phyloP scores from a whole-genome alignment of 1,140 invertebrate species.

The Diprion similis region DNA sequence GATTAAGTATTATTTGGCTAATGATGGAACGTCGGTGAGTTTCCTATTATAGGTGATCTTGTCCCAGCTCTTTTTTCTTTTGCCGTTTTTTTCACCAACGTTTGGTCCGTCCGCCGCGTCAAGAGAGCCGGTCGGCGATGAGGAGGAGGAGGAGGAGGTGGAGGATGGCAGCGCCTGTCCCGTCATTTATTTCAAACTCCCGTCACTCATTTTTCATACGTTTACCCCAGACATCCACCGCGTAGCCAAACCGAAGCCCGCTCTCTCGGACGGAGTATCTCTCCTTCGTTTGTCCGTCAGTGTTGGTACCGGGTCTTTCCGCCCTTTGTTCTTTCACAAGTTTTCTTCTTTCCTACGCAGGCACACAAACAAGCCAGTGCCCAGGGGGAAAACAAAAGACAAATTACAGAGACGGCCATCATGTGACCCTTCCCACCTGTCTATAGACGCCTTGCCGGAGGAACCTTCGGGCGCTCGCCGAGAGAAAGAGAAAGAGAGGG shows the following conservation, averaged over 20 bases:
- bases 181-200: constrained; percentile 53
- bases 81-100: constrained; percentile 14
- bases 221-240: constrained; percentile 26
- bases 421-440: constrained; percentile 56
- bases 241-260: neutral
- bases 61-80: constrained; percentile 8
- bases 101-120: constrained; percentile 30
- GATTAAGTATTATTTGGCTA: constrained; percentile 21
- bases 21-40: constrained; percentile 19
- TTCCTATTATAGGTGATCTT: constrained; percentile 20
- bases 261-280: neutral
- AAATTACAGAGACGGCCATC: constrained; percentile 55
- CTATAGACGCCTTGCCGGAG: constrained; percentile 23
- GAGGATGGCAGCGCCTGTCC: constrained; percentile 39
- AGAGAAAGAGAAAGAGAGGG: constrained; percentile 11
- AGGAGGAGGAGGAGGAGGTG: neutral
- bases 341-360: constrained; percentile 41
- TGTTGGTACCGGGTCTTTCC: constrained; percentile 35
- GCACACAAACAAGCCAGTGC: constrained; percentile 18
- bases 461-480: constrained; percentile 8
- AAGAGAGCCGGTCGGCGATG: neutral
- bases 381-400: constrained; percentile 56
- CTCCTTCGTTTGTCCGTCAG: neutral
- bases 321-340: constrained; percentile 51
- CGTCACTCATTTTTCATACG: constrained; percentile 58